phyloP scores from a whole-genome alignment of 2,113 vertebrate genomes.

The Sula dactylatra region DNA sequence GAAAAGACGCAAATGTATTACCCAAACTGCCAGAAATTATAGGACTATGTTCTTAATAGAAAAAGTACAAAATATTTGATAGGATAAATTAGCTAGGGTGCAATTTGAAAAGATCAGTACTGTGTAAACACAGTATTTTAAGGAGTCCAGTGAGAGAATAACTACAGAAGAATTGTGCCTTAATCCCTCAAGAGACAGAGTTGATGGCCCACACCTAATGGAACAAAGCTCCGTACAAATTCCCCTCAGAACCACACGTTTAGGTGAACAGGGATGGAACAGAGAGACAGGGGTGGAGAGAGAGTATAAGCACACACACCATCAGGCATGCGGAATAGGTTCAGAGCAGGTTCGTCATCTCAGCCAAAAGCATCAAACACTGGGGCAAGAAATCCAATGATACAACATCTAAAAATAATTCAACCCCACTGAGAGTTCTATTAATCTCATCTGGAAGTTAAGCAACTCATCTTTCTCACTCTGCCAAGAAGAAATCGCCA shows the following conservation, averaged over 20 bases:
- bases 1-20: not conserved
- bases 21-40: not conserved
- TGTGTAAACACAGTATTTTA: not conserved
- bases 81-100: not conserved
- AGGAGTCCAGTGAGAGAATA: not conserved
- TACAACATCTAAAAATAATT: not conserved
- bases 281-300: not conserved
- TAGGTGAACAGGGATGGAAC: not conserved
- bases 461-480: not conserved
- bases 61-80: not conserved
- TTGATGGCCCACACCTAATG: not conserved
- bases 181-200: not conserved
- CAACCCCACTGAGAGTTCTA: not conserved
- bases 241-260: not conserved
- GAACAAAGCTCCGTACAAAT: not conserved
- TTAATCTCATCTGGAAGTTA: not conserved
- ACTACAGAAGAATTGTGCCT: not conserved
- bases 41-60: not conserved
- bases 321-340: not conserved
- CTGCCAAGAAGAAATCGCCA: slow-evolving; percentile 5
- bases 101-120: not conserved
- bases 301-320: no score
- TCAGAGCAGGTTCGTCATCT: not conserved
- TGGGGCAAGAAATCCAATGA: not conserved
- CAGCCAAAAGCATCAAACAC: not conserved